Base-by-base conservation (phyloP, 2,113 vertebrate genomes). In the Galbula dea region DNA sequence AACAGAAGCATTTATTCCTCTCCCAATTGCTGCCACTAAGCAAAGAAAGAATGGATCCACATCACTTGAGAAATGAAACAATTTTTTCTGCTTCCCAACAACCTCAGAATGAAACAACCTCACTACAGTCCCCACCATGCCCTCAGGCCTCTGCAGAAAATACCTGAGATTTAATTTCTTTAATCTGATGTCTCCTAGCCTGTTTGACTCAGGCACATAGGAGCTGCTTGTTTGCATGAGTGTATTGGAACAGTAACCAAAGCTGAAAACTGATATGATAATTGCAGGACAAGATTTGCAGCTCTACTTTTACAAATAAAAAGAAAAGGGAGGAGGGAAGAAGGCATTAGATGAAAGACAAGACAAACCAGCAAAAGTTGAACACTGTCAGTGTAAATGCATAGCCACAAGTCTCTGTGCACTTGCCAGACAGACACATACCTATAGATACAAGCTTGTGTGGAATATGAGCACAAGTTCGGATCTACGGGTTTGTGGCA, bases 401-500 rank as follows among this genome's bases (percentile, higher is more conserved):
- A 79, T 24, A 61, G 79, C 85, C 68, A 57, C 34, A 77, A 10
- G 75, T 3, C 90, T 80, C 26, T 34, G 97, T 75, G 97, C 89
- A 13, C 89, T 97, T 71, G 98, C 98, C 98, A 97, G 96, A 97
- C 97, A 98, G 99, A 98, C 99, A 98, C 99, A 99, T 97, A 99
- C 99, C 99, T 98, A 98, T 99, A 99, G 99, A 99, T 98, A 98
- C 99, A 98, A 99, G 98, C 99, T 99, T 99, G 99, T 99, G 98
- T 95, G 97, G 96, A 96, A 97, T 97, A 97, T 97, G 97, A 99
- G 94, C 99, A 99, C 99, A 99, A 99, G 98, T 99, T 99, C 99
- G 99, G 99, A 99, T 99, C 99, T 99, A 99, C 98, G 98, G 99
- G 99, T 99, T 99, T 98, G 99, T 98, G 99, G 98, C 98, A 98